Percentiles rank a stretch among this genome's conserved stretches.
phyloP scores from a whole-genome alignment of 2,113 vertebrate species.

The Cynopterus brachyotis region DNA sequence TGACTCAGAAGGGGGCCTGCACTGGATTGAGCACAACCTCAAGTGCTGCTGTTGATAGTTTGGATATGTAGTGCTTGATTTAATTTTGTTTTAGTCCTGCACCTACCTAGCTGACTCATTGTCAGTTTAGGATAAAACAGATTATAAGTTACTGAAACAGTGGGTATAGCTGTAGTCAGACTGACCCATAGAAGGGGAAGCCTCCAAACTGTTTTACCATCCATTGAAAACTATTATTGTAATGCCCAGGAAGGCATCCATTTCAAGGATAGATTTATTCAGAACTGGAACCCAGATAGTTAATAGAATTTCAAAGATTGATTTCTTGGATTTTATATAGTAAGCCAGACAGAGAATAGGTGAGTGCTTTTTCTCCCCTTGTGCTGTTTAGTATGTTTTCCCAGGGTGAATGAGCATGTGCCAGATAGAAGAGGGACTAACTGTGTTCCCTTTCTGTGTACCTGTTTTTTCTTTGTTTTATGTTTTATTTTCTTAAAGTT shows the following conservation, averaged over 20 bases:
- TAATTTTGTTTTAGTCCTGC: slow-evolving; percentile 1
- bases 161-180: neutral
- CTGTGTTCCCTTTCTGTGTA: slow-evolving; percentile 85
- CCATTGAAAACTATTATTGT: neutral
- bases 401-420: slow-evolving; percentile 61
- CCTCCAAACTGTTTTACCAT: neutral
- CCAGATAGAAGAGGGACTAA: slow-evolving; percentile 84
- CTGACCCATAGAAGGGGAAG: neutral
- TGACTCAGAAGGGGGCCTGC: neutral
- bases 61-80: neutral
- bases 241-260: neutral
- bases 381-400: neutral
- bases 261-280: neutral
- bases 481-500: slow-evolving; percentile 87
- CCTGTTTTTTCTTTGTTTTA: slow-evolving; percentile 78
- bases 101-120: neutral
- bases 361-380: neutral
- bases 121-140: neutral
- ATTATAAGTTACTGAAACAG: neutral
- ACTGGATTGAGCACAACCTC: neutral
- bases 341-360: neutral
- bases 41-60: neutral
- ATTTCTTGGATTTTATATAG: neutral
- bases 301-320: neutral
- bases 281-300: neutral